A percentile compares a stretch with the other conserved stretches of the same genome.
Conservation (phyloP, 2,113 vertebrate species). For the Pedetes capensis region DNA sequence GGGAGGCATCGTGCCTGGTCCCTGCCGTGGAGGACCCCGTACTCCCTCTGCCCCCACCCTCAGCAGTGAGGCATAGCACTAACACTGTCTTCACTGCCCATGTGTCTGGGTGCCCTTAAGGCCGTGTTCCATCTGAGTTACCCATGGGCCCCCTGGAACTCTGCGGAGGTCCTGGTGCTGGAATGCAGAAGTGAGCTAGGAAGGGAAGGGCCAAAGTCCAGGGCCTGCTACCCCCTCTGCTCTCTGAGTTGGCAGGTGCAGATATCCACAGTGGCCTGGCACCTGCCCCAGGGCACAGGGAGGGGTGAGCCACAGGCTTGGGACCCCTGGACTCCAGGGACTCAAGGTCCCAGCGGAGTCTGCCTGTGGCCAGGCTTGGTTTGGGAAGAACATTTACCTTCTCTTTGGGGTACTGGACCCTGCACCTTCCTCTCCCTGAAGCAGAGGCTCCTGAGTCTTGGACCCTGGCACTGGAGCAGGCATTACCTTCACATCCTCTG, state of each 20-base stretch:
- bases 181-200: slow-evolving; percentile 28
- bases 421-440: background rate
- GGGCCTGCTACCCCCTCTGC: background rate
- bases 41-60: background rate
- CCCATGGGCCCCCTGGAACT: background rate
- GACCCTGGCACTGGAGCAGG: background rate
- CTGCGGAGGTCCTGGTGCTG: background rate
- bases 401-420: background rate
- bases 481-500: background rate
- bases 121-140: background rate
- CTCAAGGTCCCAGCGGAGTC: background rate
- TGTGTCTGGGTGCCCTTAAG: background rate
- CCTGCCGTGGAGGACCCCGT: background rate
- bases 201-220: slow-evolving; percentile 58
- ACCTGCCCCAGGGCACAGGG: background rate
- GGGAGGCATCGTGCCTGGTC: background rate
- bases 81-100: background rate
- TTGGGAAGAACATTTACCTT: background rate
- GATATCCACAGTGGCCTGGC: background rate
- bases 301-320: background rate
- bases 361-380: background rate
- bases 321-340: background rate
- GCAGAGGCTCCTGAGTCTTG: background rate
- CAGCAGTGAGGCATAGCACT: background rate
- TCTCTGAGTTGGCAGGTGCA: background rate